These are phyloP conservation scores for Hippoglossus hippoglossus DNA, from an alignment of 2,797 vertebrate genomes.

Conservation along the genomic window DNA sequence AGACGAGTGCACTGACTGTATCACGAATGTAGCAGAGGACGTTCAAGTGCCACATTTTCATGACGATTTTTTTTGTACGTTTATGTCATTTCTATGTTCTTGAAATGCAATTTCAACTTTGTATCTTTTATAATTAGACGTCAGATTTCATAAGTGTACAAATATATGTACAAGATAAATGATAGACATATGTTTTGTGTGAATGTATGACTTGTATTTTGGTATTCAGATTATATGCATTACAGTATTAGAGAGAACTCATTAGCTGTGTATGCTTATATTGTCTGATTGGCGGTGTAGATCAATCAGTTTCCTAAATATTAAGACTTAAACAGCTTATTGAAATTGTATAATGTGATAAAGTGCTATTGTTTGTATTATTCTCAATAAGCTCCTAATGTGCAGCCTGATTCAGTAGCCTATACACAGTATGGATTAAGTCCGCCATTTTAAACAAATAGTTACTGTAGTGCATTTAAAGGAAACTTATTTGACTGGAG, in stretches of 20 bases:
- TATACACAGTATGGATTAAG: constrained; percentile 44
- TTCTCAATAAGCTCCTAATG: constrained; percentile 49
- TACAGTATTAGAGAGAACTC: constrained; percentile 53
- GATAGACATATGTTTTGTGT: constrained; percentile 66
- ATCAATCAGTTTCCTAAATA: constrained; percentile 53
- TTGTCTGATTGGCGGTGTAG: constrained; percentile 51
- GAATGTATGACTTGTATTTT: constrained; percentile 74
- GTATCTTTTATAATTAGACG: constrained; percentile 71
- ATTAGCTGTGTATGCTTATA: constrained; percentile 57
- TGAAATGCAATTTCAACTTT: constrained; percentile 61
- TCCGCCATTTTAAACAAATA: constrained; percentile 62
- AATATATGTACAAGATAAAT: constrained; percentile 47
- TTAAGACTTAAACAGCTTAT: constrained; percentile 55
- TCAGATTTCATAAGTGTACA: constrained; percentile 56
- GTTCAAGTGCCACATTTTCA: constrained; percentile 76
- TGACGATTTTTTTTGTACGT: constrained; percentile 59
- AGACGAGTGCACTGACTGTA: constrained; percentile 45
- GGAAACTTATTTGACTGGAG: constrained; percentile 79
- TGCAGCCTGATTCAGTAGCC: constrained; percentile 32
- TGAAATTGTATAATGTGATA: constrained; percentile 53
- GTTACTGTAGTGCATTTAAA: constrained; percentile 65
- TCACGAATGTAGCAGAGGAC: constrained; percentile 74
- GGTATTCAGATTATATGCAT: constrained; percentile 60
- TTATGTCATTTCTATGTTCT: constrained; percentile 71
- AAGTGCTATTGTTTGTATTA: constrained; percentile 61